A percentile compares a stretch with the other conserved stretches of the same genome.
These are phyloP conservation scores for Simalia tracyae DNA, from an alignment of 2,797 vertebrate species.

Conservation along the genomic window DNA sequence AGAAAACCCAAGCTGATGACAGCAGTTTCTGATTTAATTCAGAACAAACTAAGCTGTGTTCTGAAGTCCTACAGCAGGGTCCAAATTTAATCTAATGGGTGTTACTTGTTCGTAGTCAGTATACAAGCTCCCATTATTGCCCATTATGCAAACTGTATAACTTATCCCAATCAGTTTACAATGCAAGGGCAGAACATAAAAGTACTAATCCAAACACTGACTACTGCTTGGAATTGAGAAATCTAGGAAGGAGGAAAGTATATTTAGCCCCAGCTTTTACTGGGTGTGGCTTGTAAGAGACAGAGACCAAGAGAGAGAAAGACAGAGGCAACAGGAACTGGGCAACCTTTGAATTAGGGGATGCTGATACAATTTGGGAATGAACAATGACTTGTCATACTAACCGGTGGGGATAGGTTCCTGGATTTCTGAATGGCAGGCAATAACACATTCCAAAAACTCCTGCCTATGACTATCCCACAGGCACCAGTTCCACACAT, in stretches of 20 bases:
- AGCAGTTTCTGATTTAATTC: background rate
- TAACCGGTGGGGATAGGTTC: background rate
- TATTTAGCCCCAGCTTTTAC: background rate
- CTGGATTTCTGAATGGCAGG: background rate
- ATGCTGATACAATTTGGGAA: background rate
- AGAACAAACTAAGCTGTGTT: background rate
- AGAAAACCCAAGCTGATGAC: background rate
- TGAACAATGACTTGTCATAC: background rate
- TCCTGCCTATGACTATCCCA: background rate
- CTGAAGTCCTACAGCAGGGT: background rate
- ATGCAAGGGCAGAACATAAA: background rate
- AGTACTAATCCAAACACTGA: background rate
- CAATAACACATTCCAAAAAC: background rate
- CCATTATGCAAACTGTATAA: background rate
- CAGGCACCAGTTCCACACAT: background rate
- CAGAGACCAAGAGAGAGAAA: background rate
- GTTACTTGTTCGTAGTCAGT: background rate
- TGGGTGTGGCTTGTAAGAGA: background rate
- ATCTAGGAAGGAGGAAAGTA: background rate
- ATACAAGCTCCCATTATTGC: background rate
- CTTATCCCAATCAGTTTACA: too few relatives aligned
- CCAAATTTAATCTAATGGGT: background rate
- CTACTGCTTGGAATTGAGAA: background rate
- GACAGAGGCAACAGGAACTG: background rate
- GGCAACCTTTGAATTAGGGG: background rate